Evolutionary conservation across 2,113 vertebrate species (phyloP), one percentile per base, ranked within the genome.

Genomic region (Epinephelus moara): DNA sequence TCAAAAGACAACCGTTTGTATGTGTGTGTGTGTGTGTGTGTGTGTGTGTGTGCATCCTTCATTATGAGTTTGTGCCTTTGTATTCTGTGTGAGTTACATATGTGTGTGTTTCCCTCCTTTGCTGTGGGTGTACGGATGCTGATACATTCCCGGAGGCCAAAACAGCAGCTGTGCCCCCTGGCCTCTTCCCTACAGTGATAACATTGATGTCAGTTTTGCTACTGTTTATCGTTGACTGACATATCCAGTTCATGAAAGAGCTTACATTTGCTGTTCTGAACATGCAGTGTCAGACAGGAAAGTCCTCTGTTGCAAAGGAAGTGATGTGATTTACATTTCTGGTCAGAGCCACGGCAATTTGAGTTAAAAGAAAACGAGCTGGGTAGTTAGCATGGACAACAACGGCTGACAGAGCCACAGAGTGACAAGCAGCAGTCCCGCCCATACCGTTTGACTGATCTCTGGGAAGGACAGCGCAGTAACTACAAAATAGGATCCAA

Each of bases 201-300:
- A 59, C 64, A 69, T 30, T 82, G 70, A 87, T 89, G 85, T 80
- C 72, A 59, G 25, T 59, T 78, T 42, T 80, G 66, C 85, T 47
- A 63, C 30, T 18, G 7, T 85, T 87, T 80, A 70, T 33, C 25
- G 14, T 13, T 85, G 83, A 88, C 64, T 84, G 75, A 89, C 78
- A 84, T 70, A 84, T 81, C 71, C 68, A 82, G 78, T 82, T 88
- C 78, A 82, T 68, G 33, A 79, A 67, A 74, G 56, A 68, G 80
- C 60, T 83, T 68, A 23, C 49, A 45, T 68, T 67, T 66, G 33
- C 37, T 50, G 21, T 23, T 89, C 57, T 59, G 10, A 77, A 84
- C 64, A 45, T 70, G 85, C 79, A 55, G 42, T 21, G 77, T 85
- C 78, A 85, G 70, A 23, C 57, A 70, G 75, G 68, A 69, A 64